Evolutionary conservation across 2,888 invertebrate genomes (phyloP).

Genomic region (Eueremaeus valkanovi): DNA sequence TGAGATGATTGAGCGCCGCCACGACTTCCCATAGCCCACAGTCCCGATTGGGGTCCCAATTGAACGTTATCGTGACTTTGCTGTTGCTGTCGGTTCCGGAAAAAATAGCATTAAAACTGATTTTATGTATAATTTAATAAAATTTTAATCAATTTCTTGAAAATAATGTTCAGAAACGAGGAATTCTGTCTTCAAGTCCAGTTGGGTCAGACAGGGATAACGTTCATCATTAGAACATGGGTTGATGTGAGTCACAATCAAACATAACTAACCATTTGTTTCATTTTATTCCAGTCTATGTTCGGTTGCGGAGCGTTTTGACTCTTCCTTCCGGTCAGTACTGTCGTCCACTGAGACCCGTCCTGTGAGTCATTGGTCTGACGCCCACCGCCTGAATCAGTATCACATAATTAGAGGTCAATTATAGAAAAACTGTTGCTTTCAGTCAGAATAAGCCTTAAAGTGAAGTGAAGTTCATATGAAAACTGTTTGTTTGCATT

Average conservation of each 20-base stretch:
- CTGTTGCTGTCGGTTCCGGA: background rate
- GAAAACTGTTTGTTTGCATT: no score
- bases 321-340: slow-evolving; percentile 20
- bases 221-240: background rate
- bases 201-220: slow-evolving; percentile 21
- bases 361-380: background rate
- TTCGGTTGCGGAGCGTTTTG: background rate
- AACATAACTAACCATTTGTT: background rate
- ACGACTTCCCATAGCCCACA: slow-evolving; percentile 28
- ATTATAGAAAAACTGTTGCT: background rate
- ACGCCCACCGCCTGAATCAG: slow-evolving; percentile 5
- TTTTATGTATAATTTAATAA: background rate
- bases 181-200: background rate
- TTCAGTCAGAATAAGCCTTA: no score
- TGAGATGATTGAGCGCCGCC: slow-evolving; percentile 39
- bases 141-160: background rate
- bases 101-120: background rate
- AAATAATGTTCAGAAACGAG: background rate
- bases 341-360: slow-evolving; percentile 20
- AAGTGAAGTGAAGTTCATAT: no score
- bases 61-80: slow-evolving; percentile 8
- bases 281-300: background rate
- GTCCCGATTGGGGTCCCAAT: background rate
- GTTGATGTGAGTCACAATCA: background rate
- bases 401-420: no score